These are phyloP conservation scores for Oconnorella tubifera DNA, from an alignment of 2,888 invertebrate genomes.

Conservation along the genomic window DNA sequence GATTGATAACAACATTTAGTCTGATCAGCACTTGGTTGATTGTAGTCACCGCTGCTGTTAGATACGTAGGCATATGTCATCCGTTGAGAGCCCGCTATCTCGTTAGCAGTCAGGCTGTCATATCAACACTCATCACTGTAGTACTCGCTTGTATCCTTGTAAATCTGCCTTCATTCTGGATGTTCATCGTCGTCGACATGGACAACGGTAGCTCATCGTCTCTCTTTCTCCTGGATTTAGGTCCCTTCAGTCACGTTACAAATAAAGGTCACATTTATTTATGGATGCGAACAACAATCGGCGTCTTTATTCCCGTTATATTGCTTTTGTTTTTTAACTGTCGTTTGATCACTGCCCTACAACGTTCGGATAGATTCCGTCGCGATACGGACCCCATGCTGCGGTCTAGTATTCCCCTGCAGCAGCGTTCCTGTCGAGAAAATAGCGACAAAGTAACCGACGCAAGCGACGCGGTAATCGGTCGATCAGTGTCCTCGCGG, in stretches of 20 bases:
- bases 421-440: conserved; percentile 5
- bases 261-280: conserved; percentile 13
- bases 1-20: conserved; percentile 23
- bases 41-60: conserved; percentile 24
- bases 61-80: conserved; percentile 30
- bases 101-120: conserved; percentile 6
- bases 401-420: not conserved
- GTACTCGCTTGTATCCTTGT: conserved; percentile 15
- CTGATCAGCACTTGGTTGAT: conserved; percentile 28
- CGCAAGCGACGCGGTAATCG: not conserved
- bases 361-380: conserved; percentile 23
- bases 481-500: not conserved
- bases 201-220: not conserved
- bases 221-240: conserved; percentile 26
- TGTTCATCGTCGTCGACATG: conserved; percentile 12
- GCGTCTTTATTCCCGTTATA: conserved; percentile 47
- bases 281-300: conserved; percentile 42
- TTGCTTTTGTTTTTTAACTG: conserved; percentile 49
- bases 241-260: conserved; percentile 17
- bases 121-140: conserved; percentile 12
- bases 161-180: conserved; percentile 28
- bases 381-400: not conserved
- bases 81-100: conserved; percentile 23
- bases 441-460: no score
- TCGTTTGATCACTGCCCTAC: conserved; percentile 41